phyloP scores from a whole-genome alignment of 2,113 vertebrate species.

The Pycnonotus jocosus region DNA sequence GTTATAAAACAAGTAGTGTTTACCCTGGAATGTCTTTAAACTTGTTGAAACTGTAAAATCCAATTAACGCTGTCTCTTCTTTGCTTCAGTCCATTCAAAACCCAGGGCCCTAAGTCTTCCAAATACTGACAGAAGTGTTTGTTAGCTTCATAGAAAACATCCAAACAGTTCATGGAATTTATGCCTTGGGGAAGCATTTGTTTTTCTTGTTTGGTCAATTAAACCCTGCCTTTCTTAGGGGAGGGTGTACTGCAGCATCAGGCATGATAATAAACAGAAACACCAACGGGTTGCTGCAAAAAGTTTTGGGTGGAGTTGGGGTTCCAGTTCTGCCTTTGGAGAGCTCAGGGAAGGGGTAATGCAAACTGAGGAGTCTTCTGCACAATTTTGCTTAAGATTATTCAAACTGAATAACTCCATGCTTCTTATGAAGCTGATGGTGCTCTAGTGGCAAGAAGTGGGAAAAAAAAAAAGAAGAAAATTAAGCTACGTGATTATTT shows the following conservation, averaged over 20 bases:
- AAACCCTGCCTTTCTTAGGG: constrained; percentile 23
- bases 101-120: neutral
- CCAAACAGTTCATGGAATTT: constrained; percentile 44
- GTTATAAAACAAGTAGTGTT: neutral
- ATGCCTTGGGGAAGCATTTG: constrained; percentile 51
- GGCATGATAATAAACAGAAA: constrained; percentile 29
- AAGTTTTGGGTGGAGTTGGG: neutral
- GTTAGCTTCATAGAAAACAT: constrained; percentile 39
- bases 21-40: neutral
- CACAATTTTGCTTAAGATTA: neutral
- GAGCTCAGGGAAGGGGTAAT: neutral
- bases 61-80: neutral
- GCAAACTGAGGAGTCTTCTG: neutral
- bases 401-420: neutral
- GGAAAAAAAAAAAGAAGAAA: neutral
- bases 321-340: neutral
- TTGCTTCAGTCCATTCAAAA: neutral
- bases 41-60: neutral
- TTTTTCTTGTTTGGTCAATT: constrained; percentile 51
- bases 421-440: neutral
- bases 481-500: neutral
- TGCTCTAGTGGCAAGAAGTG: neutral
- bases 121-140: constrained; percentile 12
- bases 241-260: constrained; percentile 10
- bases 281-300: neutral